Evolutionary conservation across 2,888 invertebrate genomes (phyloP), one percentile per base, ranked within the genome.

Genomic region (Aleiodes leptofemur): DNA sequence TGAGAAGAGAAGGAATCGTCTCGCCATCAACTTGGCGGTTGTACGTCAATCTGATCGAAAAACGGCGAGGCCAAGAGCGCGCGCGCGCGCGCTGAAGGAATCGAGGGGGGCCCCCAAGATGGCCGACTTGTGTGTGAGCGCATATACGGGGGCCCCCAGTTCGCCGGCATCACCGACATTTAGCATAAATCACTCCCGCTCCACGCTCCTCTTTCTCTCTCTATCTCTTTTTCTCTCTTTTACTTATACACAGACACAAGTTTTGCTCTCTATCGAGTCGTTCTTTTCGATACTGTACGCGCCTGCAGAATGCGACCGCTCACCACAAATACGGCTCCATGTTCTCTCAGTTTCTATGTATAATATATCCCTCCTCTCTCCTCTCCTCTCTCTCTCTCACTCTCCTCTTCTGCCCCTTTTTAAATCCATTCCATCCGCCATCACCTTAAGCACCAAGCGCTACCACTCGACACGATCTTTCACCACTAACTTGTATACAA

Each of bases 131-230:
- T 59, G 59, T 74, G 59, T 74, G 53, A 50, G 64, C 64, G 77
- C 77, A 76, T 76, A 78, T 81, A 81, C 79, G 83, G 73, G 82
- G 83, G 83, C 84, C 85, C 86, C 83, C 82, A 81, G 82, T 83
- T 85, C 83, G 82, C 85, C 84, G 82, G 85, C 86, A 83, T 84
- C 85, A 80, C 74, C 82, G 81, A 84, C 86, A 85, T 86, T 87
- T 84, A 83, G 87, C 87, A 88, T 88, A 88, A 88, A 88, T 89
- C 89, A 89, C 88, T 87, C 87, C 86, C 86, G 86, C 86, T 83
- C 79, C 81, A 79, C 78, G 76, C 80, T 81, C 80, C 80, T 79
- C 79, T 77, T 74, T 76, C 70, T 80, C 77, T 74, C 78, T 74
- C 78, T 73, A 80, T 51, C 70, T 16, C 73, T 59, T 50, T 71